Base-by-base conservation (phyloP, 1,140 invertebrate genomes). In the Mylabris phalerata region DNA sequence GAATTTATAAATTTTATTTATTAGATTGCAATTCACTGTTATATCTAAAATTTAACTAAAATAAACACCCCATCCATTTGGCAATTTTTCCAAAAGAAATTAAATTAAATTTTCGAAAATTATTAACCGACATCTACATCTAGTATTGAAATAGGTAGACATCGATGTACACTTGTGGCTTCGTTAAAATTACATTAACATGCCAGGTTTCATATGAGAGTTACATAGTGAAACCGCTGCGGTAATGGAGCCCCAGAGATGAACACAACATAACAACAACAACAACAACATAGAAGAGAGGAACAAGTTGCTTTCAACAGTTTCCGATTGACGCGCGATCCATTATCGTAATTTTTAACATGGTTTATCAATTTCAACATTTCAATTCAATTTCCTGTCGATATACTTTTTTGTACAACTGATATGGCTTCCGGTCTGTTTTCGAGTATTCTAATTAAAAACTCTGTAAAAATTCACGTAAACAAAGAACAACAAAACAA, bases 151-250 rank as follows among this genome's bases (percentile, higher is more conserved):
- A 32, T 32, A 32, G 19, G 19, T 7, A 32, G 32, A 4, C 32
- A 32, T 32, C 43, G 50, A 61, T 60, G 64, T 67, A 60, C 63
- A 68, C 61, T 68, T 67, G 58, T 59, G 60, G 55, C 59, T 60
- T 70, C 67, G 65, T 70, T 70, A 67, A 67, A 70, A 70, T 70
- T 67, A 68, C 67, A 70, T 69, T 67, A 69, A 66, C 65, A 64
- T 62, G 59, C 59, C 66, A 59, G 57, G 48, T 61, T 66, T 63
- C 52, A 62, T 64, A 66, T 66, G 60, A 58, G 57, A 60, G 55
- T 52, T 59, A 59, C 47, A 57, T 27, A 58, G 57, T 39, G 50
- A 45, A 58, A 58, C 44, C 50, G 50, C 45, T 50, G 51, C 56
- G 61, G 59, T 59, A 67, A 67, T 66, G 65, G 59, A 67, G 56